Evolutionary conservation across 2,888 invertebrate genomes (phyloP), one percentile per base, ranked within the genome.

Genomic region (Mechanitis mazaeus): DNA sequence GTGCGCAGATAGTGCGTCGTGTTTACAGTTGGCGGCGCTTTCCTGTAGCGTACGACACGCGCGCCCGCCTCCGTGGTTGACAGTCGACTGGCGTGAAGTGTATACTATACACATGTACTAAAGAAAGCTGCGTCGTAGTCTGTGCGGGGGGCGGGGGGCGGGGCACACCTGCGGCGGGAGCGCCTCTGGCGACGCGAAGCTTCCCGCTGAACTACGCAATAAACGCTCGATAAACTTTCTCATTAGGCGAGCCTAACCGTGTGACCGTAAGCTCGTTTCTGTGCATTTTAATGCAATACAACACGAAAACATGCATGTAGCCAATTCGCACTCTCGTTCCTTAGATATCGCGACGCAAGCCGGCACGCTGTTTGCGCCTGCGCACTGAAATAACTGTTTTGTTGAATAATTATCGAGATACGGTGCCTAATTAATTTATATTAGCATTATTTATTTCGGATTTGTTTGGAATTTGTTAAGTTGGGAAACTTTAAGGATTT

Each of bases 201-300:
- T 87, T 87, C 86, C 85, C 86, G 86, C 87, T 83, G 81, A 77
- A 78, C 87, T 87, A 88, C 88, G 89, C 88, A 90, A 88, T 89
- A 90, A 88, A 86, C 89, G 89, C 88, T 90, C 88, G 87, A 90
- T 90, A 90, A 88, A 89, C 87, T 89, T 89, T 89, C 88, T 88
- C 88, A 89, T 88, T 88, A 88, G 87, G 85, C 87, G 85, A 85
- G 87, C 85, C 86, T 87, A 85, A 87, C 86, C 84, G 87, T 88
- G 86, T 83, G 88, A 88, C 86, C 83, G 84, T 85, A 88, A 89
- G 87, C 86, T 87, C 83, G 83, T 83, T 83, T 81, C 80, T 84
- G 81, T 81, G 80, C 79, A 80, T 82, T 83, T 68, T 80, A 82
- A 79, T 78, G 81, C 82, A 82, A 79, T 79, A 81, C 81, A 81